Base-by-base conservation (phyloP, 2,113 vertebrate species). In the Rhadina sibilatrix region DNA sequence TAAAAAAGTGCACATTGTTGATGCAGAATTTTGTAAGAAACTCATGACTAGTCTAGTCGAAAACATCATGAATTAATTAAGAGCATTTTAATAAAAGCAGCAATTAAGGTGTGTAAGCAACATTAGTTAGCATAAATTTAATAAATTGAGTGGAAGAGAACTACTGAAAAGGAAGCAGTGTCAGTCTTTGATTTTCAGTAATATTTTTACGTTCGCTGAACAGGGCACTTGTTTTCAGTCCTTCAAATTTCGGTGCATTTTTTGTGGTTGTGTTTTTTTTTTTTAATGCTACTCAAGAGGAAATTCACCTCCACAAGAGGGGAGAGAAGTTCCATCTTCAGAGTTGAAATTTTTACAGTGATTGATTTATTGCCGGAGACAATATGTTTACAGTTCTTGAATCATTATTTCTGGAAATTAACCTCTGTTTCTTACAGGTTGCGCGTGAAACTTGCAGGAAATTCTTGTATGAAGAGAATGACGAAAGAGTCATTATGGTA, bases 401-500 rank as follows among this genome's bases (percentile, higher is more conserved):
- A n/a, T 68, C 6, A 38, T 0, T 50, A 12, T 75, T 86, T 69
- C 38, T 85, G 47, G 30, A 85, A 94, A 78, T 84, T 76, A 57
- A 61, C 57, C 35, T 85, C 31, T 72, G 1, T 94, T 84, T 97
- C 54, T 98, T 97, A 35, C 89, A 99, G 99, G 96, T 96, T 38
- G 98, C 98, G 40, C 81, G 3, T 50, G 95, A 96, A 10, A 96
- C 96, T n/a, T 98, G 99, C 81, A 97, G 94, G 82, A 94, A 97
- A 23, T 99, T 99, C 96, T 97, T 99, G 87, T 42, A 31, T 53
- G 98, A 99, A 95, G 91, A 96, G 12, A 95, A 92, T 6, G 98
- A 97, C 31, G 94, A 97, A 91, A 98, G 97, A 83, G 97, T 98
- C 74, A 98, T 99, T 91, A 98, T 99, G 98, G 98, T 99, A 92